phyloP scores from a whole-genome alignment of 1,140 invertebrate species.

The Cherax quadricarinatus region DNA sequence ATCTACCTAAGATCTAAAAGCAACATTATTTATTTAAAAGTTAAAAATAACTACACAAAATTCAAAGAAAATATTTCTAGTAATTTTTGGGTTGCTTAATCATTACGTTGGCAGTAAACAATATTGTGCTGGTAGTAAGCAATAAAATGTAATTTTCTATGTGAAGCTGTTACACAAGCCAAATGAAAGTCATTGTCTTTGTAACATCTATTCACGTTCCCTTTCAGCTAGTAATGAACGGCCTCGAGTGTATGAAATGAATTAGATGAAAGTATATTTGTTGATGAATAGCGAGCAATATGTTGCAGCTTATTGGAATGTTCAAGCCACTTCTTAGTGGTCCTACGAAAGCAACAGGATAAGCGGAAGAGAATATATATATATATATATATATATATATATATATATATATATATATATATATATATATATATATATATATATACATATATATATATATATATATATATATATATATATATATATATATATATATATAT shows the following conservation, averaged over 20 bases:
- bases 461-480: not conserved
- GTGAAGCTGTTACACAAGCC: not conserved
- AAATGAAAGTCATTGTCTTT: not conserved
- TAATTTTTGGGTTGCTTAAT: no score
- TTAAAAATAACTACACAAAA: no score
- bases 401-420: slow-evolving; percentile 24
- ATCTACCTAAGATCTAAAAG: no score
- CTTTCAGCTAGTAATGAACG: not conserved
- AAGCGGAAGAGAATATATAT: not conserved
- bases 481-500: not conserved
- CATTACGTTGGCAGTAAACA: not conserved
- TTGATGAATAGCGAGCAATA: not conserved
- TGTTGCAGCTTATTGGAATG: not conserved
- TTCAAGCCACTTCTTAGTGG: not conserved
- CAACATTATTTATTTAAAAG: no score
- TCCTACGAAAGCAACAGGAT: not conserved
- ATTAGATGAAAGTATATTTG: not conserved
- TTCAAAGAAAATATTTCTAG: no score
- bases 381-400: slow-evolving; percentile 24
- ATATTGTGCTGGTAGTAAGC: not conserved
- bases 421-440: slow-evolving; percentile 24
- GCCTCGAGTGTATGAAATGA: not conserved
- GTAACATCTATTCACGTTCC: not conserved
- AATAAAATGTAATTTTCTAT: not conserved
- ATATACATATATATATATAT: not conserved